Percentiles rank a stretch among this genome's conserved stretches.
These are phyloP conservation scores for Bombylius discolor DNA, from an alignment of 2,888 invertebrate species.

Conservation along the genomic window DNA sequence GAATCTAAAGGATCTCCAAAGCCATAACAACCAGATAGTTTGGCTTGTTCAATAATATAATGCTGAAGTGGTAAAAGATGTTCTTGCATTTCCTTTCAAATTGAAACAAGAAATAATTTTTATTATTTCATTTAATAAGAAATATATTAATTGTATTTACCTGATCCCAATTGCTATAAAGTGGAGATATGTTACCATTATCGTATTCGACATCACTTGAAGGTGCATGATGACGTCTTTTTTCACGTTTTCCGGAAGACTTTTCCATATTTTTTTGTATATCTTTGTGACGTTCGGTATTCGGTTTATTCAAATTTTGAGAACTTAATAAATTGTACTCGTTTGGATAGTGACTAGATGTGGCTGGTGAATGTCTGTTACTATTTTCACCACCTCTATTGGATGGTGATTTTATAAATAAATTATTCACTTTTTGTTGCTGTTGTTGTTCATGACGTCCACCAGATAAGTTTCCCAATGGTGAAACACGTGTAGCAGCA, in stretches of 20 bases:
- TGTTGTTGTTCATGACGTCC: not conserved
- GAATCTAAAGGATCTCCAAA: conserved; percentile 56
- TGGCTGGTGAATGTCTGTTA: conserved; percentile 1
- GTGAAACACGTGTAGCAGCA: not conserved
- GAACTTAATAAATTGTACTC: conserved; percentile 9
- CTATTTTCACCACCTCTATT: not conserved
- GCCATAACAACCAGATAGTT: conserved; percentile 51
- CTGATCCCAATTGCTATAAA: conserved; percentile 61
- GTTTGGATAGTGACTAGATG: conserved; percentile 15
- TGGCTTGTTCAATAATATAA: conserved; percentile 77
- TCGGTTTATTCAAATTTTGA: conserved; percentile 33
- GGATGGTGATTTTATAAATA: conserved; percentile 11
- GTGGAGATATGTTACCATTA: conserved; percentile 47
- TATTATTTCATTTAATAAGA: not conserved
- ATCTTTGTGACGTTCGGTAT: conserved; percentile 30
- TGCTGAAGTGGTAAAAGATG: conserved; percentile 74
- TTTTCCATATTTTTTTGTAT: conserved; percentile 13
- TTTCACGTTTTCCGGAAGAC: conserved; percentile 10
- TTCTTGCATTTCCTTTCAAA: conserved; percentile 43
- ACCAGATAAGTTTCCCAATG: conserved; percentile 3
- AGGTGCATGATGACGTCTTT: conserved; percentile 18
- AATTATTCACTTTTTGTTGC: conserved; percentile 12
- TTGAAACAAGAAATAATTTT: not conserved
- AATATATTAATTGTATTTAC: conserved; percentile 12
- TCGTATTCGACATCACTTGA: conserved; percentile 42